Conservation (phyloP, 2,888 invertebrate species). For the Drosophila acutilabella region DNA sequence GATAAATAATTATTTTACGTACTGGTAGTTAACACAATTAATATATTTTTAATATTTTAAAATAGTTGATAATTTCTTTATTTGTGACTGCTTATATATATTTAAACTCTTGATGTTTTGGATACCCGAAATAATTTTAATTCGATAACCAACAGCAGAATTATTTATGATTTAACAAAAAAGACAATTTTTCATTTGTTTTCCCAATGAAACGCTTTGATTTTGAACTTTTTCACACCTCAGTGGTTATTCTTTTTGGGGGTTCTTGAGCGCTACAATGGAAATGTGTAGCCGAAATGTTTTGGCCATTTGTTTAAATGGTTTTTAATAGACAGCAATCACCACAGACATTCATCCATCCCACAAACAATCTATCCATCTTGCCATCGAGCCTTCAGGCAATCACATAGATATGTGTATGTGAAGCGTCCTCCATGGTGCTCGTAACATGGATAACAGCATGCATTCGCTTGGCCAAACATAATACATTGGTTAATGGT, state of each 20-base stretch:
- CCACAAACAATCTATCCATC: constrained; percentile 31
- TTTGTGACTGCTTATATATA: too few species aligned
- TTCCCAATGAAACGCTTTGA: constrained; percentile 1
- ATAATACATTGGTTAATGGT: constrained; percentile 81
- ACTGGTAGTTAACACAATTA: too few species aligned
- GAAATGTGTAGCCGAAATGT: constrained; percentile 16
- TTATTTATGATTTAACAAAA: neutral
- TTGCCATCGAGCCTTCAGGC: constrained; percentile 18
- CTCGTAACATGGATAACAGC: constrained; percentile 49
- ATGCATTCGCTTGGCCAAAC: constrained; percentile 63
- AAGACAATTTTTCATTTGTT: neutral
- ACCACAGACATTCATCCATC: constrained; percentile 58
- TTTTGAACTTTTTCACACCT: constrained; percentile 29
- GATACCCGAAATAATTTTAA: neutral
- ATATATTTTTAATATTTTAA: too few species aligned
- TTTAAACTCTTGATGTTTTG: neutral
- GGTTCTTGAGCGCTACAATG: constrained; percentile 8
- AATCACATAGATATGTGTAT: neutral
- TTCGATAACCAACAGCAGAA: neutral
- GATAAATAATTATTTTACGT: too few species aligned
- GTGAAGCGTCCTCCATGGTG: constrained; percentile 26
- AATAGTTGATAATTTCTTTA: too few species aligned
- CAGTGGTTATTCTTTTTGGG: neutral
- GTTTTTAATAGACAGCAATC: constrained; percentile 79
- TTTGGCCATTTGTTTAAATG: constrained; percentile 74